Percentiles rank a stretch among this genome's conserved stretches.
Conservation (phyloP, 2,797 vertebrate species). For the Gymnoscopelus microlampas region DNA sequence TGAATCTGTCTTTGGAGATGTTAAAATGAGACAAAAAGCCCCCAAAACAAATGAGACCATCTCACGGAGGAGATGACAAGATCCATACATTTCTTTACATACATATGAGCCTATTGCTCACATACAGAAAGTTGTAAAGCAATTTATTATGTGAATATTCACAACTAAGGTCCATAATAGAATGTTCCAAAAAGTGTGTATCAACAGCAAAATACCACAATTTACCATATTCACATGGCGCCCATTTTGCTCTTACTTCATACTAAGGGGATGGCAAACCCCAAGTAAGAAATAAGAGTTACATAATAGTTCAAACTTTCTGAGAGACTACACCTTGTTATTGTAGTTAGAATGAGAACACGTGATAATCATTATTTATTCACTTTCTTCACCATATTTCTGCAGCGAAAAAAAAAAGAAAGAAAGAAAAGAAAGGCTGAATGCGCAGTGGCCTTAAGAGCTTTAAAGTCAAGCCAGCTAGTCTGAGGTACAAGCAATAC, state of each 20-base stretch:
- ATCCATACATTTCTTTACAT: slow-evolving; percentile 46
- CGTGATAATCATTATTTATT: background rate
- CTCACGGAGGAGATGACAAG: slow-evolving; percentile 45
- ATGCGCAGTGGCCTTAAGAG: slow-evolving; percentile 36
- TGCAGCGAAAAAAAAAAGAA: background rate
- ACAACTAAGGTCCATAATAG: too few species aligned
- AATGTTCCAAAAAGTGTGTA: too few species aligned
- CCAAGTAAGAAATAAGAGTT: background rate
- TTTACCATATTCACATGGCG: too few species aligned
- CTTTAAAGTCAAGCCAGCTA: slow-evolving; percentile 14
- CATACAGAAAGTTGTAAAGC: background rate
- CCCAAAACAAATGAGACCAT: slow-evolving; percentile 65
- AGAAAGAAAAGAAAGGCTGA: slow-evolving; percentile 21
- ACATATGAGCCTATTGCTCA: slow-evolving; percentile 44
- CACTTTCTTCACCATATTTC: slow-evolving; percentile 2
- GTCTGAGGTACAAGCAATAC: slow-evolving; percentile 23
- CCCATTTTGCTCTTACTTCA: slow-evolving; percentile 5
- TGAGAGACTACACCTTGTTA: slow-evolving; percentile 7
- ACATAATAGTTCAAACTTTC: slow-evolving; percentile 2
- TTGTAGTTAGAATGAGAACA: slow-evolving; percentile 5
- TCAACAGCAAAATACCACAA: too few species aligned
- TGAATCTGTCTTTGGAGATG: too few species aligned
- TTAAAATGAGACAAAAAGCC: slow-evolving; percentile 29
- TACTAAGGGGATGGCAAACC: slow-evolving; percentile 37
- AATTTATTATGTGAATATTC: slow-evolving; percentile 11